phyloP scores from a whole-genome alignment of 2,888 invertebrate genomes.

The Agonum fuliginosum region DNA sequence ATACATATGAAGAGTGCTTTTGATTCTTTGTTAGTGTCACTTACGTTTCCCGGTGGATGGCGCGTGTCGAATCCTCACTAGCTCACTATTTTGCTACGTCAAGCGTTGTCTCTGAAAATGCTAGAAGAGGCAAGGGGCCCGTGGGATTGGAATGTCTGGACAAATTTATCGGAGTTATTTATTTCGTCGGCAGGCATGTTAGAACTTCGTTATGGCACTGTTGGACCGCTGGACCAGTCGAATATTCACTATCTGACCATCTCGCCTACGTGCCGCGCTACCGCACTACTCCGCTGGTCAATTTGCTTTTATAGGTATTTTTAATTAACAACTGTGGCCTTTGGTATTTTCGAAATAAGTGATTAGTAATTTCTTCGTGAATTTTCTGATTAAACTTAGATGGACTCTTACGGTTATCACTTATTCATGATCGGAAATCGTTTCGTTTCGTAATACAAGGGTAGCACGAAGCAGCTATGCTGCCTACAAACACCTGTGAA shows the following conservation, averaged over 20 bases:
- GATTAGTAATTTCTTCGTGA: slow-evolving; percentile 62
- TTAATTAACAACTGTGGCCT: slow-evolving; percentile 66
- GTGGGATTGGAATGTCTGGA: slow-evolving; percentile 69
- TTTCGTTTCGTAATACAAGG: not conserved
- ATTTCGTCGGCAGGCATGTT: slow-evolving; percentile 67
- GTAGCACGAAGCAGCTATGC: not conserved
- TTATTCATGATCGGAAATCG: not conserved
- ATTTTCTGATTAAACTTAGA: slow-evolving; percentile 48
- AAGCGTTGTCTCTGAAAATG: slow-evolving; percentile 35
- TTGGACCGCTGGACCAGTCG: slow-evolving; percentile 66
- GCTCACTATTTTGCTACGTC: slow-evolving; percentile 25
- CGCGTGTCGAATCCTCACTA: not conserved
- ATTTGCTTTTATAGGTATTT: slow-evolving; percentile 65
- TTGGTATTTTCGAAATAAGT: slow-evolving; percentile 65
- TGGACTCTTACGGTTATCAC: slow-evolving; percentile 32
- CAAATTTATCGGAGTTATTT: slow-evolving; percentile 65
- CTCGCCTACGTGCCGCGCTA: slow-evolving; percentile 41
- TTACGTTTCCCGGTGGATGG: not conserved
- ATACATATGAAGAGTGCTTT: slow-evolving; percentile 24
- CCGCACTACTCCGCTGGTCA: slow-evolving; percentile 62
- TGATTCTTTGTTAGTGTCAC: not conserved
- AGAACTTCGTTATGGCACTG: slow-evolving; percentile 68
- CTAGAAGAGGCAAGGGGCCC: slow-evolving; percentile 61
- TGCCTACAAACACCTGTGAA: not conserved
- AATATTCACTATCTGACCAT: slow-evolving; percentile 61